Conservation (phyloP, 1,140 invertebrate species). For the Zaprionus vittiger region DNA sequence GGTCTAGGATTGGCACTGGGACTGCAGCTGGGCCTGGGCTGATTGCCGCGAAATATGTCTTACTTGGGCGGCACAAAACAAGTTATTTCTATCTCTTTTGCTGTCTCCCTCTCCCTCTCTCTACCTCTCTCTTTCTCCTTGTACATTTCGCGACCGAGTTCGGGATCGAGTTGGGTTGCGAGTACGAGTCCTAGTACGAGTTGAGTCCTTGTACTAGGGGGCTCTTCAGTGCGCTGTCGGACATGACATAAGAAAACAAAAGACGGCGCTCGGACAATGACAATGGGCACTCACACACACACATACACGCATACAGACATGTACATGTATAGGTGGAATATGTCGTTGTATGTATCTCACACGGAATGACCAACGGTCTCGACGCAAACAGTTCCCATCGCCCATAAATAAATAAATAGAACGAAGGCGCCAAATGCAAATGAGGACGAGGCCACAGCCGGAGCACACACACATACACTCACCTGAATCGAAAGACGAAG, state of each 20-base stretch:
- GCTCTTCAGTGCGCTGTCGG: slow-evolving; percentile 32
- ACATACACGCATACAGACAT: not conserved
- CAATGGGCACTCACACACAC: not conserved
- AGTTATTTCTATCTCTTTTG: not conserved
- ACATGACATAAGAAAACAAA: slow-evolving; percentile 57
- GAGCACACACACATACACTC: not conserved
- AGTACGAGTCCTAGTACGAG: slow-evolving; percentile 15
- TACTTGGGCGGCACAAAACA: slow-evolving; percentile 33
- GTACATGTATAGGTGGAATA: not conserved
- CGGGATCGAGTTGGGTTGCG: not conserved
- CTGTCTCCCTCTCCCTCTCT: not conserved
- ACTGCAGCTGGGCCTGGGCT: slow-evolving; percentile 30
- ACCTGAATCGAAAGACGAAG: not conserved
- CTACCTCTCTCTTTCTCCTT: not conserved
- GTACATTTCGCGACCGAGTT: not conserved
- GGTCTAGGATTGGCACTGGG: not conserved
- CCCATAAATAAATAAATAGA: slow-evolving; percentile 42
- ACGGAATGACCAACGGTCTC: slow-evolving; percentile 2
- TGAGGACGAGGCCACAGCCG: slow-evolving; percentile 29
- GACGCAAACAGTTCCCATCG: slow-evolving; percentile 5
- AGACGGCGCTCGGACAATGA: slow-evolving; percentile 30
- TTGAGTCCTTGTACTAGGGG: slow-evolving; percentile 14
- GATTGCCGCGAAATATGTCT: slow-evolving; percentile 59
- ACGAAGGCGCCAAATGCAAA: slow-evolving; percentile 63
- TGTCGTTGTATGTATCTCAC: not conserved